Evolutionary conservation across 2,113 vertebrate species (phyloP), one percentile per base, ranked within the genome.

Genomic region (Ginglymostoma cirratum): DNA sequence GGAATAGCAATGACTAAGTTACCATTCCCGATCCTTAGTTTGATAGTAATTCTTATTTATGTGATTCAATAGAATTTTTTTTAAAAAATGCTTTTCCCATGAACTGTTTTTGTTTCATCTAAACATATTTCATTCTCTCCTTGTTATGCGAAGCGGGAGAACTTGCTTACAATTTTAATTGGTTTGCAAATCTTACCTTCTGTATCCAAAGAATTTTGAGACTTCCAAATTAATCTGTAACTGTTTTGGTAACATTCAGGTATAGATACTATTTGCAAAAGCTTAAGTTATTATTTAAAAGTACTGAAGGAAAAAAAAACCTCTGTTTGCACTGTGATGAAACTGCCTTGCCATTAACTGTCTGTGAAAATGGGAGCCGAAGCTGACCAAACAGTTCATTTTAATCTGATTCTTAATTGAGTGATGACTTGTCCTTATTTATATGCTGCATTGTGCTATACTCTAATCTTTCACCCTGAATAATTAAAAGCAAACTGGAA

Each of bases 51-150:
- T 76, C 48, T 78, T 8, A 42, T 27, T 52, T 30, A 95, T 76
- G 15, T n/a, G 42, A 76, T 52, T 30, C 2, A 95, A 95, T 21
- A 61, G 10, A 34, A 96, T 80, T 96, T 65, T 80, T 96, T 55
- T 85, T 42, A 23, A 65, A 67, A n/a, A 52, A 93, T n/a, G 27
- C 14, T 94, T 27, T 94, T 67, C 34, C 34, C 19, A 23, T 24
- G 27, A 7, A n/a, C 1, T 67, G 15, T 65, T 66, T 38, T 94
- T 94, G 61, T 48, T 94, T 67, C 93, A 94, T 42, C 34, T 69
- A 69, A 69, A 70, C 34, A 52, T 30, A 34, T 42, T 83, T 19
- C 14, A 42, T 83, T 83, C 19, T 83, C 23, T 42, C 42, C 85
- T 45, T 30, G 24, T 27, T 8, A 52, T 30, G 21, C 12, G 7